A percentile compares a stretch with the other conserved stretches of the same genome.
These are phyloP conservation scores for Bergia puertoricense DNA, from an alignment of 92 coral and sea anemone genomes.

Conservation along the genomic window DNA sequence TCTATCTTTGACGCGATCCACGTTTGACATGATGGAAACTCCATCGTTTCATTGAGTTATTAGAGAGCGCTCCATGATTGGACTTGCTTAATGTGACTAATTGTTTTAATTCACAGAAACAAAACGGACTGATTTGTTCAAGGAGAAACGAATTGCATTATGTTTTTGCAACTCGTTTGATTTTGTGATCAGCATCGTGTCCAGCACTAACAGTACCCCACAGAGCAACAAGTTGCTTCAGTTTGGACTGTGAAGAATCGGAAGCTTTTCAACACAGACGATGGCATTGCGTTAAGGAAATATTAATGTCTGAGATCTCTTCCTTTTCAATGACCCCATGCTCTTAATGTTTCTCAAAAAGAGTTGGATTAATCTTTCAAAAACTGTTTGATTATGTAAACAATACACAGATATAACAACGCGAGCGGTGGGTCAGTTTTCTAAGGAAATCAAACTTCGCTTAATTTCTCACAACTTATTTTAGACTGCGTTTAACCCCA, in stretches of 20 bases:
- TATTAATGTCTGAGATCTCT: constrained; percentile 29
- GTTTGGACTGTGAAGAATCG: not conserved
- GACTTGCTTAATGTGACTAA: constrained; percentile 18
- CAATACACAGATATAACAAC: constrained; percentile 15
- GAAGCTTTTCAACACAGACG: not conserved
- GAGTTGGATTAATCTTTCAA: constrained; percentile 30
- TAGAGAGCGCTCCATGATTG: constrained; percentile 9
- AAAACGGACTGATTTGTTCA: constrained; percentile 20
- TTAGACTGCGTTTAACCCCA: constrained; percentile 30
- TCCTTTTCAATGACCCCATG: constrained; percentile 41
- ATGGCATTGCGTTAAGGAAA: constrained; percentile 32
- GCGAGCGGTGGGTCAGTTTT: not conserved
- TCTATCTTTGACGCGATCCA: not conserved
- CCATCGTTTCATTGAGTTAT: constrained; percentile 20
- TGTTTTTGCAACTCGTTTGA: not conserved
- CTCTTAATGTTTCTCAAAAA: constrained; percentile 27
- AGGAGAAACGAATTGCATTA: not conserved
- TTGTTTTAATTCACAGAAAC: constrained; percentile 20
- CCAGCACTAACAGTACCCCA: not conserved
- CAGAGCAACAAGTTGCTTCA: not conserved
- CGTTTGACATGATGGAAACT: constrained; percentile 15
- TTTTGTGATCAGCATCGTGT: not conserved
- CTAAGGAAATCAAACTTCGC: constrained; percentile 2
- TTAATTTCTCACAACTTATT: not conserved
- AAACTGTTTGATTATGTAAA: constrained; percentile 36